Evolutionary conservation across 2,797 vertebrate genomes (phyloP).

Genomic region (Mus caroli): DNA sequence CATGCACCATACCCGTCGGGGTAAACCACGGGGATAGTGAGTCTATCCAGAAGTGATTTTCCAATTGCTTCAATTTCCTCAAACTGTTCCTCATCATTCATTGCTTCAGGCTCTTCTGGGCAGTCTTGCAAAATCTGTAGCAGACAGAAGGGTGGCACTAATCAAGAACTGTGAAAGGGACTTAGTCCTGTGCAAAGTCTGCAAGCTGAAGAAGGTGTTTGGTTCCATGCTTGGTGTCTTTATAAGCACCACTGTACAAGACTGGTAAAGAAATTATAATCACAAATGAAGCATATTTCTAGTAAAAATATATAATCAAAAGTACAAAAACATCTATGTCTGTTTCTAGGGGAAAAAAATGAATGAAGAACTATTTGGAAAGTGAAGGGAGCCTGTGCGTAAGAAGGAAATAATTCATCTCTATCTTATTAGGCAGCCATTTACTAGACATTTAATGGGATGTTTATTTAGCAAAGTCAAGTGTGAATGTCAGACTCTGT

Average conservation of each 20-base stretch:
- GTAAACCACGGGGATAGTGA: constrained; percentile 96
- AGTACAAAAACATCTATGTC: background rate
- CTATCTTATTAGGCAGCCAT: constrained; percentile 26
- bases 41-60: constrained; percentile 96
- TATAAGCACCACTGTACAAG: background rate
- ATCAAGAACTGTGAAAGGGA: constrained; percentile 33
- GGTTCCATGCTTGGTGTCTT: constrained; percentile 33
- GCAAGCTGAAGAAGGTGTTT: background rate
- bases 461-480: constrained; percentile 25
- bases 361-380: constrained; percentile 40
- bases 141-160: constrained; percentile 65
- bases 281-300: constrained; percentile 26
- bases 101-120: constrained; percentile 90
- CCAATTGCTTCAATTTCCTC: constrained; percentile 96
- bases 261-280: constrained; percentile 51
- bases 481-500: constrained; percentile 44
- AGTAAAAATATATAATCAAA: constrained; percentile 33
- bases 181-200: background rate
- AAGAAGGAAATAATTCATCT: constrained; percentile 5
- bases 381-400: constrained; percentile 36
- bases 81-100: constrained; percentile 92
- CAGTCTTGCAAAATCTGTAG: constrained; percentile 92
- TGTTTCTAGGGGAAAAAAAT: constrained; percentile 19
- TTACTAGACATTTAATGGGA: background rate
- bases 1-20: constrained; percentile 95